Evolutionary conservation across 2,888 invertebrate genomes (phyloP).

Genomic region (Chorisops tibialis): DNA sequence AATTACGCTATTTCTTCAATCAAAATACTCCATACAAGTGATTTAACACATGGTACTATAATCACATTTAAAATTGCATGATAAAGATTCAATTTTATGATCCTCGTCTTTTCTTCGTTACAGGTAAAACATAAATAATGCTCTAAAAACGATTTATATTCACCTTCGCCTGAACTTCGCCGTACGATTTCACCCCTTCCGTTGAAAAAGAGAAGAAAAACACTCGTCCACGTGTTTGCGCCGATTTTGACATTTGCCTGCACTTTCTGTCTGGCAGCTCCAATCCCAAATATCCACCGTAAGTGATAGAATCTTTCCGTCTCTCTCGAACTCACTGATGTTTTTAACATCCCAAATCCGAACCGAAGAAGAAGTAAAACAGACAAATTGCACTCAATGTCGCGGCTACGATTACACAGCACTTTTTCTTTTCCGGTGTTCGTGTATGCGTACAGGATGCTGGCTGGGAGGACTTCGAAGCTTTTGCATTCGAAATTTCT

Average conservation of each 20-base stretch:
- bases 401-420: no score
- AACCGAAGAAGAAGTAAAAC: background rate
- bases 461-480: slow-evolving; percentile 16
- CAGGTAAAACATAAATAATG: no score
- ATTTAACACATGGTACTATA: no score
- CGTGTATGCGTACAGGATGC: slow-evolving; percentile 14
- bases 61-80: no score
- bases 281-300: background rate
- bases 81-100: no score
- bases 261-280: slow-evolving; percentile 7
- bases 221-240: slow-evolving; percentile 16
- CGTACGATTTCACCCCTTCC: no score
- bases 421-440: background rate
- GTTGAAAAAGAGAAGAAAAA: background rate
- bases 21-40: no score
- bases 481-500: slow-evolving; percentile 6
- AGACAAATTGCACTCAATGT: no score
- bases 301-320: background rate
- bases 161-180: no score
- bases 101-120: no score
- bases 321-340: background rate
- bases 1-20: no score
- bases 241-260: slow-evolving; percentile 18
- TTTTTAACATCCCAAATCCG: slow-evolving; percentile 6
- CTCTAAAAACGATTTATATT: no score